Percentiles rank a stretch among this genome's conserved stretches.
phyloP scores from a whole-genome alignment of 2,113 vertebrate species.

The Verasper variegatus region DNA sequence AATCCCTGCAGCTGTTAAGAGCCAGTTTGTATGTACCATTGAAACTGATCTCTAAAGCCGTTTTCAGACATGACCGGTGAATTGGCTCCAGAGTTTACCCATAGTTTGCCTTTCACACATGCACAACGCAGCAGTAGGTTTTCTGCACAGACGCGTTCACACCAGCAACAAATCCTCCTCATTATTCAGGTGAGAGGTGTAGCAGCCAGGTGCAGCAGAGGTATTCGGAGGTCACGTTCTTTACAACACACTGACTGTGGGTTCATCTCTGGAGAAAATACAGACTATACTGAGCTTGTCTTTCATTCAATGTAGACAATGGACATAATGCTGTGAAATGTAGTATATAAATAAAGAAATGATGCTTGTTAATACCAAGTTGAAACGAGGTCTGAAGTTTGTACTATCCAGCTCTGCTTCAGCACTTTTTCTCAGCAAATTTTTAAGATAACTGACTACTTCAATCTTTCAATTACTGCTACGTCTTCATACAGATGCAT shows the following conservation, averaged over 20 bases:
- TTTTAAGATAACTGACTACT: not conserved
- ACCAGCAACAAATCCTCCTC: no score
- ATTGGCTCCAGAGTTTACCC: no score
- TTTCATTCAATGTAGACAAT: not conserved
- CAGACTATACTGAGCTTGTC: not conserved
- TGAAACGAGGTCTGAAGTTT: not conserved
- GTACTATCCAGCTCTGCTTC: not conserved
- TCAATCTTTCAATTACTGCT: no score
- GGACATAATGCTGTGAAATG: not conserved
- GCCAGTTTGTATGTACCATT: not conserved
- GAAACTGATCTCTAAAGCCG: not conserved
- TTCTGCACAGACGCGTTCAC: no score
- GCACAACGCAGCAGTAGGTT: no score
- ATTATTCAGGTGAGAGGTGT: no score
- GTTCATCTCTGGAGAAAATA: no score
- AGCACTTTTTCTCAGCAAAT: not conserved
- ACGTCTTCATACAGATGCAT: not conserved
- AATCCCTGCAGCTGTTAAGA: not conserved
- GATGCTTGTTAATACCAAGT: not conserved
- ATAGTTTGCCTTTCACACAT: no score
- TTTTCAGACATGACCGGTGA: no score
- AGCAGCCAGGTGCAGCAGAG: no score
- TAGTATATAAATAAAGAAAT: not conserved
- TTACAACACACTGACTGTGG: no score
- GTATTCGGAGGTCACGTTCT: no score